phyloP scores from a whole-genome alignment of 2,113 vertebrate species.

The Ursus arctos region DNA sequence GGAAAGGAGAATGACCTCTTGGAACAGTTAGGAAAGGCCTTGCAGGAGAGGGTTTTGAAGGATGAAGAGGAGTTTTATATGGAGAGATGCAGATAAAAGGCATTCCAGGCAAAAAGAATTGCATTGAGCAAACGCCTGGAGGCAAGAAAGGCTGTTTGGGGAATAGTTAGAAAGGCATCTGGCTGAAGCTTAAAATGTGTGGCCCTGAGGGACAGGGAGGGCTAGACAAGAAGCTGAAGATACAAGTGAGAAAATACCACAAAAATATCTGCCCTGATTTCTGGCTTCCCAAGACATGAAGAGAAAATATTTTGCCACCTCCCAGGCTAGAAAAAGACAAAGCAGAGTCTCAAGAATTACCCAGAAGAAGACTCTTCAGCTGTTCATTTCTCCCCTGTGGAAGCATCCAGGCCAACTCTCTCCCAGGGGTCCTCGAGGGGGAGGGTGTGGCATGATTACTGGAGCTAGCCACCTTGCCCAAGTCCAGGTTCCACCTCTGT shows the following conservation, averaged over 20 bases:
- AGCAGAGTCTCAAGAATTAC: neutral
- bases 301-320: neutral
- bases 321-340: neutral
- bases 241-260: neutral
- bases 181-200: neutral
- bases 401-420: neutral
- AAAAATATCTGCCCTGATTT: neutral
- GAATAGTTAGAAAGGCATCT: neutral
- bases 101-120: slow-evolving; percentile 25
- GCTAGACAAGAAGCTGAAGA: neutral
- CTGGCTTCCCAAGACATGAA: neutral
- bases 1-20: neutral
- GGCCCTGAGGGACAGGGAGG: neutral
- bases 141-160: neutral
- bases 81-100: neutral
- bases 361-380: neutral
- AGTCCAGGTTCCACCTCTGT: neutral
- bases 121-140: neutral
- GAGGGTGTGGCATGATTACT: neutral
- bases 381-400: neutral
- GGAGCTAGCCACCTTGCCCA: neutral
- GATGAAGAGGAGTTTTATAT: slow-evolving; percentile 28
- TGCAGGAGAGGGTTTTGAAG: slow-evolving; percentile 45
- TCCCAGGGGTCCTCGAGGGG: neutral
- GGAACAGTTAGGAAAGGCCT: neutral